Percentiles rank a stretch among this genome's conserved stretches.
Evolutionary conservation across 2,888 invertebrate species (phyloP).

Genomic region (Camptogramma bilineatum): DNA sequence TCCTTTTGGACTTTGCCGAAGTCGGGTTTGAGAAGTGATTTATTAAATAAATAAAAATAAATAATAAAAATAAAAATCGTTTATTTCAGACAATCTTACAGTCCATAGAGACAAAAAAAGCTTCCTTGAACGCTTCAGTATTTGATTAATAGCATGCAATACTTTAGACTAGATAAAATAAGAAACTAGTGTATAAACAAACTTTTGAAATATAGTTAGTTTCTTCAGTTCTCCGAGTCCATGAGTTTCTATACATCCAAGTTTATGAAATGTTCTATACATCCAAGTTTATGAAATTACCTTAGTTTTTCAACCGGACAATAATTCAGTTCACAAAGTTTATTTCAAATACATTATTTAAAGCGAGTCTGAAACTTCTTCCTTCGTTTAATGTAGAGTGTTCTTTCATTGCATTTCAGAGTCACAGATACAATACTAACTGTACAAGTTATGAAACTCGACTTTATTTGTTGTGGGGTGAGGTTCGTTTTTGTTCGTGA

Average conservation of each 20-base stretch:
- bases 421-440: slow-evolving; percentile 15
- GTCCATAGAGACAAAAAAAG: too few species aligned
- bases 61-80: too few species aligned
- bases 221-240: neutral
- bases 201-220: neutral
- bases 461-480: neutral
- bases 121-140: too few species aligned
- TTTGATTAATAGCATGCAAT: too few species aligned
- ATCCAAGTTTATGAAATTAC: slow-evolving; percentile 3
- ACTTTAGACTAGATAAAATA: neutral
- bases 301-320: slow-evolving; percentile 5
- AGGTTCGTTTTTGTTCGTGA: slow-evolving; percentile 1
- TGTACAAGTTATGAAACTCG: slow-evolving; percentile 1
- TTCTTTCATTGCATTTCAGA: slow-evolving; percentile 31
- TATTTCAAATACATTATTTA: slow-evolving; percentile 23
- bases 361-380: slow-evolving; percentile 14
- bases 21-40: too few species aligned
- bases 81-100: too few species aligned
- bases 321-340: slow-evolving; percentile 13
- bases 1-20: too few species aligned
- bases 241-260: neutral
- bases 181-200: neutral
- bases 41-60: too few species aligned
- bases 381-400: slow-evolving; percentile 23
- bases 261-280: slow-evolving; percentile 6